Percentiles rank a stretch among this genome's conserved stretches.
Evolutionary conservation across 2,797 vertebrate genomes (phyloP).

Genomic region (Phoeniculus purpureus): DNA sequence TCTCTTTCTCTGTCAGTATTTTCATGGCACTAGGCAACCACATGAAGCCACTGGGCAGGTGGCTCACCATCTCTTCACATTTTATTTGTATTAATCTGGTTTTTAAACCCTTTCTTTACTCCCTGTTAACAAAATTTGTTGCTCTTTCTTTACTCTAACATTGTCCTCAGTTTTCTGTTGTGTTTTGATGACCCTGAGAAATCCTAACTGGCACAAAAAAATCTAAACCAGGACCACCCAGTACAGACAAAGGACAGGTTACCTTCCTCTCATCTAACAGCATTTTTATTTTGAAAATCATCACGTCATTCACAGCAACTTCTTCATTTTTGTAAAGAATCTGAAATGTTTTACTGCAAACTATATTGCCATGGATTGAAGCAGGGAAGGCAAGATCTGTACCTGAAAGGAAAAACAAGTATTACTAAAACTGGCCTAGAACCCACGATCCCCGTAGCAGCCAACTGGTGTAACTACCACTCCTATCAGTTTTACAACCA

Average conservation of each 20-base stretch:
- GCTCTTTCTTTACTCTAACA: too few relatives aligned
- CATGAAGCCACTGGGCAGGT: too few relatives aligned
- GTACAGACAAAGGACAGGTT: slow-evolving; percentile 28
- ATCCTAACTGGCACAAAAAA: too few relatives aligned
- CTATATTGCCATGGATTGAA: slow-evolving; percentile 89
- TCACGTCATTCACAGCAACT: slow-evolving; percentile 93
- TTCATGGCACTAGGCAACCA: too few relatives aligned
- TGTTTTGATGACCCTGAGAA: too few relatives aligned
- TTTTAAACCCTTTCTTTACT: too few relatives aligned
- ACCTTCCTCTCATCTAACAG: slow-evolving; percentile 97
- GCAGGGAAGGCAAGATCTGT: slow-evolving; percentile 94
- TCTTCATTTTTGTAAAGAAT: slow-evolving; percentile 99
- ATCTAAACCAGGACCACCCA: background rate
- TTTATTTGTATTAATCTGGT: too few relatives aligned
- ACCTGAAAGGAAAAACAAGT: slow-evolving; percentile 78
- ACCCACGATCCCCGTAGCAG: background rate
- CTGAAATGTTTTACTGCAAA: slow-evolving; percentile 98
- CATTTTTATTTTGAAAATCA: slow-evolving; percentile 98
- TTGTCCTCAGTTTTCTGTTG: too few relatives aligned
- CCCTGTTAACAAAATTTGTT: too few relatives aligned
- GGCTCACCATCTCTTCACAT: too few relatives aligned
- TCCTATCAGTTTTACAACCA: background rate
- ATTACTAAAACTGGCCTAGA: slow-evolving; percentile 3
- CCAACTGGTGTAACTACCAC: background rate
- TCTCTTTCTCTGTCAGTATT: too few relatives aligned